Conservation (phyloP, 2,888 invertebrate species). For the Eupithecia tripunctaria region DNA sequence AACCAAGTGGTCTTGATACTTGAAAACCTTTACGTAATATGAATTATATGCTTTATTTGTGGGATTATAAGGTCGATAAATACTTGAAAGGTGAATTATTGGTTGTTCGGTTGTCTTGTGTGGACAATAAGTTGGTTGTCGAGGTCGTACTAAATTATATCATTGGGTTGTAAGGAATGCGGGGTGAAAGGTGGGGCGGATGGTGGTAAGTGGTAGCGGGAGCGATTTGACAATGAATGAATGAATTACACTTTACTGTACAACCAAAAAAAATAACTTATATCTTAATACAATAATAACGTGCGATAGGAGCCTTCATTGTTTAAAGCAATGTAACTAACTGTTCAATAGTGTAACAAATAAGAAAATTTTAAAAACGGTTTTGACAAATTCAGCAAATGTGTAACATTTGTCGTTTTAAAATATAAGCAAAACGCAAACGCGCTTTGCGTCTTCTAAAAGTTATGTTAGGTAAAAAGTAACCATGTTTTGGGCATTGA, state of each 20-base stretch:
- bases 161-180: conserved; percentile 41
- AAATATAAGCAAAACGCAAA: too few species aligned
- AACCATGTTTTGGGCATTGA: too few species aligned
- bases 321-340: background rate
- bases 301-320: too few species aligned
- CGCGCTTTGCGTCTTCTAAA: too few species aligned
- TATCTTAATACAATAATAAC: too few species aligned
- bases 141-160: conserved; percentile 45
- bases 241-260: too few species aligned
- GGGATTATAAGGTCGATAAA: conserved; percentile 21
- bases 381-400: too few species aligned
- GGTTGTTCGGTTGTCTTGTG: background rate
- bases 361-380: too few species aligned
- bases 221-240: conserved; percentile 19
- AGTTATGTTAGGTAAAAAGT: too few species aligned
- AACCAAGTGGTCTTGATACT: conserved; percentile 10
- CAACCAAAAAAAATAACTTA: too few species aligned
- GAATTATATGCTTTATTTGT: conserved; percentile 2
- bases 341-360: too few species aligned
- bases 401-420: too few species aligned
- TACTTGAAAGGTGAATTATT: conserved; percentile 24
- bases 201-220: conserved; percentile 28
- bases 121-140: conserved; percentile 39
- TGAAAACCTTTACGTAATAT: conserved; percentile 13
- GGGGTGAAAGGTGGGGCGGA: conserved; percentile 29